Conservation (phyloP, 2,113 vertebrate genomes). For the Patagioenas fasciata region DNA sequence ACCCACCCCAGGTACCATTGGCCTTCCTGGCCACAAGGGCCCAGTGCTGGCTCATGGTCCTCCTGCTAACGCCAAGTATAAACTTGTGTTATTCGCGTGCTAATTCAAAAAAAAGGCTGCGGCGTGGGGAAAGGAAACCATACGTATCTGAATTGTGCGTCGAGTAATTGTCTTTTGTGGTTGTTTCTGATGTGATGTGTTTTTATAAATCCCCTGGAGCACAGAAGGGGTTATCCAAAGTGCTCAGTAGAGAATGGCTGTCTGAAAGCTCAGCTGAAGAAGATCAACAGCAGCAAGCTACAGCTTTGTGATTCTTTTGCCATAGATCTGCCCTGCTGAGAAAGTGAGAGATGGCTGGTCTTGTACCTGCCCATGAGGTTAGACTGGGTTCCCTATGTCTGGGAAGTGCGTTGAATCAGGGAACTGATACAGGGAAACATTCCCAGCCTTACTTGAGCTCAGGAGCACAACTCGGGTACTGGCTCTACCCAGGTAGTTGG, state of each 20-base stretch:
- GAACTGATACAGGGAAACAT: neutral
- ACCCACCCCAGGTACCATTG: no score
- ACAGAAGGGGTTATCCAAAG: neutral
- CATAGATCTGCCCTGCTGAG: neutral
- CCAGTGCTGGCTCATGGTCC: no score
- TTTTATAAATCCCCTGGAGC: neutral
- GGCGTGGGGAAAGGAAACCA: neutral
- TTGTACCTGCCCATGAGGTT: neutral
- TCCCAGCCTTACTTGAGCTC: neutral
- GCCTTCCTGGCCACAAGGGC: no score
- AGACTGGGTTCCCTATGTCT: neutral
- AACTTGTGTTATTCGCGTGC: neutral
- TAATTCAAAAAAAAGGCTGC: accelerated
- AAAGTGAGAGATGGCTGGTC: neutral
- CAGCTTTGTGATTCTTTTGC: neutral
- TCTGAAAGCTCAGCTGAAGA: neutral
- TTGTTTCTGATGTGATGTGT: neutral
- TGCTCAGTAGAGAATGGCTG: neutral
- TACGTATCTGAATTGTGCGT: neutral
- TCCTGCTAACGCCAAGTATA: neutral
- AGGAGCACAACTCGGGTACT: neutral
- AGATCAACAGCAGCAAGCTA: neutral
- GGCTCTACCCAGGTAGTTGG: neutral
- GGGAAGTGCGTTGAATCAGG: neutral
- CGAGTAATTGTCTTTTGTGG: neutral